Conservation (phyloP, 2,113 vertebrate species). For the Peromyscus polionotus region DNA sequence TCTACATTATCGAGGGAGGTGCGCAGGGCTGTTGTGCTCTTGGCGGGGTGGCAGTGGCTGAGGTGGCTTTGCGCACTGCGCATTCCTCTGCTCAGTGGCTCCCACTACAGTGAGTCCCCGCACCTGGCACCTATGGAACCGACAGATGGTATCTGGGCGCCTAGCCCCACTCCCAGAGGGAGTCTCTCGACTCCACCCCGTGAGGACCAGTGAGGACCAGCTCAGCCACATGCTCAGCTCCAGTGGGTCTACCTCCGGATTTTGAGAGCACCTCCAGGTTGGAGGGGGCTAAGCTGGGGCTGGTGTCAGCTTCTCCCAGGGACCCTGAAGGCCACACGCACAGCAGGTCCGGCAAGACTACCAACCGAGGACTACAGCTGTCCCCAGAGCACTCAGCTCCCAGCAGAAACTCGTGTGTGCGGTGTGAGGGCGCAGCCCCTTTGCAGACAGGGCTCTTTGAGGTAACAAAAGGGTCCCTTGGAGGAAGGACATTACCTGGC, state of each 20-base stretch:
- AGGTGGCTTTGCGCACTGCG: background rate
- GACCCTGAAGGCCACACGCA: background rate
- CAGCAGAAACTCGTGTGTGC: background rate
- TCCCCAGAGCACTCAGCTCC: background rate
- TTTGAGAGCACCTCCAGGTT: background rate
- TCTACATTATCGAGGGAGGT: too few species aligned
- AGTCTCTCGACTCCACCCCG: background rate
- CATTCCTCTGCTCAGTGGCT: background rate
- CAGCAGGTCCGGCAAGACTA: background rate
- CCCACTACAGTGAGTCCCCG: background rate
- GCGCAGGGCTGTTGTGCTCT: background rate
- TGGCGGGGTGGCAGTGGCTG: background rate
- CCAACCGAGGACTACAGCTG: background rate
- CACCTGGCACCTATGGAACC: background rate
- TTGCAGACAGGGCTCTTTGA: background rate
- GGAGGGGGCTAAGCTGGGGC: background rate
- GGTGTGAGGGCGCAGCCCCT: background rate
- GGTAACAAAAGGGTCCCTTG: background rate
- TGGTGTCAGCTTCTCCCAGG: background rate
- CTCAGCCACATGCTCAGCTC: background rate
- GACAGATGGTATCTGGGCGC: background rate
- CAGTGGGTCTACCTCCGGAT: background rate
- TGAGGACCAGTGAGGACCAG: background rate
- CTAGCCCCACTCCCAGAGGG: background rate
- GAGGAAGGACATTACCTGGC: background rate